These are phyloP conservation scores for Sogatella furcifera DNA, from an alignment of 1,140 invertebrate species.

Conservation along the genomic window DNA sequence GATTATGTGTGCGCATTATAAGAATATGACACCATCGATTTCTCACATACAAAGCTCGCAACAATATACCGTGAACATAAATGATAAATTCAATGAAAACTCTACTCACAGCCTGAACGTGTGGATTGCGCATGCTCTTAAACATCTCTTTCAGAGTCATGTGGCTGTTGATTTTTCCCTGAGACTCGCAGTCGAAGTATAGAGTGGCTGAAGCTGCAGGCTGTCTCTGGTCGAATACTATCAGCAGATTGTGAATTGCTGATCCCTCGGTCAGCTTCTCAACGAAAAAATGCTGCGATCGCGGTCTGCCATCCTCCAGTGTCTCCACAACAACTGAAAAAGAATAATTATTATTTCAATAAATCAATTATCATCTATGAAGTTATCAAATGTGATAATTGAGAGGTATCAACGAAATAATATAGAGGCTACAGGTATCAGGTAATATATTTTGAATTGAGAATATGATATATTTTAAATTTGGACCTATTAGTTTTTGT, in stretches of 20 bases:
- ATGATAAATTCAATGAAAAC: conserved; percentile 13
- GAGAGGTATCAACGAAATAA: too few relatives aligned
- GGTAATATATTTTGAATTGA: too few relatives aligned
- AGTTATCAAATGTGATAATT: too few relatives aligned
- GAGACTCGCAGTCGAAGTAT: conserved; percentile 44
- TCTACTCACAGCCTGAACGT: conserved; percentile 34
- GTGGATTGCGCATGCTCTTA: conserved; percentile 27
- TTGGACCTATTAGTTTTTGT: too few relatives aligned
- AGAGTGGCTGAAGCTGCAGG: conserved; percentile 39
- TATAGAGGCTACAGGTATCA: too few relatives aligned
- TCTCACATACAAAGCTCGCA: too few relatives aligned
- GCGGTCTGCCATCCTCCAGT: conserved; percentile 35
- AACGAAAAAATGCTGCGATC: conserved; percentile 39
- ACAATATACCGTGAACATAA: too few relatives aligned
- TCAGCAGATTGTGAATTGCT: conserved; percentile 38
- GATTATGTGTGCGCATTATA: too few relatives aligned
- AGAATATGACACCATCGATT: too few relatives aligned
- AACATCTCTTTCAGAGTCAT: conserved; percentile 39
- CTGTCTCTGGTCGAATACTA: conserved; percentile 41
- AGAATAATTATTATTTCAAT: conserved; percentile 6
- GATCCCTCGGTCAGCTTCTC: conserved; percentile 38
- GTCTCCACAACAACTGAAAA: conserved; percentile 47
- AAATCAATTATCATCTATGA: too few relatives aligned
- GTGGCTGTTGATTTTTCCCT: conserved; percentile 39
- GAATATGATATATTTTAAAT: too few relatives aligned